Conservation (phyloP, 2,888 invertebrate genomes). For the Cactoblastis cactorum region DNA sequence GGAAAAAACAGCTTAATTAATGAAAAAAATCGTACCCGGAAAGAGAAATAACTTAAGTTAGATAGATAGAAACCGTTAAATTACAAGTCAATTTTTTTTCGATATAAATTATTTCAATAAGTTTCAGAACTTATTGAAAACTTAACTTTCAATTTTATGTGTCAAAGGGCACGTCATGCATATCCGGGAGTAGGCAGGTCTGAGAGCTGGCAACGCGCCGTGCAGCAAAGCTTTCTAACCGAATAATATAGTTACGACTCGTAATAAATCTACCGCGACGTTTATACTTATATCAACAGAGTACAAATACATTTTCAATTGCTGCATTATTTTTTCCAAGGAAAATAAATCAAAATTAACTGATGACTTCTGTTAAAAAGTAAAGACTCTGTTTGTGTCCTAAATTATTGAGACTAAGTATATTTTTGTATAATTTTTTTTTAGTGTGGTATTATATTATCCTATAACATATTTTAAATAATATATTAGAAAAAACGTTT, state of each 20-base stretch:
- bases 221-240: conserved; percentile 27
- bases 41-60: neutral
- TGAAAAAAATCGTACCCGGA: neutral
- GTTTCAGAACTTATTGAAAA: neutral
- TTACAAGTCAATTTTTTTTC: neutral
- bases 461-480: too few relatives aligned
- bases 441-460: too few relatives aligned
- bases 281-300: neutral
- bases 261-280: conserved; percentile 17
- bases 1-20: neutral
- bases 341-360: too few relatives aligned
- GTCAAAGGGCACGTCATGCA: neutral
- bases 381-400: too few relatives aligned
- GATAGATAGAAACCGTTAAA: too few relatives aligned
- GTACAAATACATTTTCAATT: neutral
- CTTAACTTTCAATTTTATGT: neutral
- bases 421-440: too few relatives aligned
- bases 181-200: neutral
- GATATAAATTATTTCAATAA: neutral
- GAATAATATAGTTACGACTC: conserved; percentile 24
- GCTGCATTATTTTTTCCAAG: neutral
- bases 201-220: conserved; percentile 12
- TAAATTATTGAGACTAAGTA: too few relatives aligned
- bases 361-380: too few relatives aligned
- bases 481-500: too few relatives aligned